phyloP scores from a whole-genome alignment of 2,888 invertebrate genomes.

The Cybosia mesomella region DNA sequence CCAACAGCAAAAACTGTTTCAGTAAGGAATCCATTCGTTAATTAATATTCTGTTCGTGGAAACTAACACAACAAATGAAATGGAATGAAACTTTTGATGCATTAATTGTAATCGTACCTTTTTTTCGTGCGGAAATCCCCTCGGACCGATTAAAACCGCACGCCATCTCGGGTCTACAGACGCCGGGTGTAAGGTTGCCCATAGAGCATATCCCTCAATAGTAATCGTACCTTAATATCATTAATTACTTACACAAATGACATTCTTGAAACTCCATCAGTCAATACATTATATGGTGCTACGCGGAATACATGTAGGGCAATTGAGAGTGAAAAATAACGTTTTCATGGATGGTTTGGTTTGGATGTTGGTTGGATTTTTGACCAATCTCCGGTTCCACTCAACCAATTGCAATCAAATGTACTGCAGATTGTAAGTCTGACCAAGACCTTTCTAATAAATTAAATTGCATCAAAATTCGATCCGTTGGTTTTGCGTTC shows the following conservation, averaged over 20 bases:
- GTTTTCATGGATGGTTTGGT: not conserved
- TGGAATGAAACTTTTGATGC: slow-evolving; percentile 7
- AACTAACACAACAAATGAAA: slow-evolving; percentile 1
- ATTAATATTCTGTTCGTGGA: not conserved
- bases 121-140: no score
- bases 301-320: not conserved
- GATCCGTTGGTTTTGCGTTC: no score
- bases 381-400: no score
- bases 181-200: no score
- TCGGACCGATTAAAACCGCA: no score
- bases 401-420: no score
- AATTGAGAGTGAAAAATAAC: not conserved
- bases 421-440: no score
- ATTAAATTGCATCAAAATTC: no score
- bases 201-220: no score
- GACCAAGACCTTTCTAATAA: no score
- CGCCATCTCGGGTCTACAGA: no score
- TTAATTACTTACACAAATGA: slow-evolving; percentile 16
- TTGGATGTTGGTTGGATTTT: no score
- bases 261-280: slow-evolving; percentile 12
- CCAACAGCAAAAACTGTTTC: not conserved
- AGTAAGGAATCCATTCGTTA: slow-evolving; percentile 3
- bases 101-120: slow-evolving; percentile 13
- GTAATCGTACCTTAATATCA: slow-evolving; percentile 4
- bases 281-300: slow-evolving; percentile 16